phyloP scores from a whole-genome alignment of 2,113 vertebrate species.

The Eubucco bourcierii region DNA sequence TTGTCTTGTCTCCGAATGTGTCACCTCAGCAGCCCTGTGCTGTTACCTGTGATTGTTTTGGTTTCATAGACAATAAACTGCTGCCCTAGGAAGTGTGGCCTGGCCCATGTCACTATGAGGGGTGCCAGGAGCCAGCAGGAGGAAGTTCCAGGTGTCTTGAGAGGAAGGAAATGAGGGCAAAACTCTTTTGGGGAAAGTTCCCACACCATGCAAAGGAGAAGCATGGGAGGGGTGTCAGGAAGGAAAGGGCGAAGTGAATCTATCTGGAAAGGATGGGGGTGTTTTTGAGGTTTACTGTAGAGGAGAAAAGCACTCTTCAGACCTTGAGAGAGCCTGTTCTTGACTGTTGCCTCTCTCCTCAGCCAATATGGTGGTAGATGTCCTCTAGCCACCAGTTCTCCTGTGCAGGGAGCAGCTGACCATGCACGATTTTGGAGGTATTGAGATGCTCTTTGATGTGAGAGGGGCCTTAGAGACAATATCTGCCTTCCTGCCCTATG shows the following conservation, averaged over 20 bases:
- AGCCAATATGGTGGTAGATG: background rate
- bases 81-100: background rate
- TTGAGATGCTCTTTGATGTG: accelerated
- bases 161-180: background rate
- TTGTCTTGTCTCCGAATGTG: background rate
- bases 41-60: background rate
- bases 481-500: background rate
- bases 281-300: background rate
- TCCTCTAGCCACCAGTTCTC: background rate
- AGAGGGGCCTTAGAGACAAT: background rate
- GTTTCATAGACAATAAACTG: background rate
- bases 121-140: background rate
- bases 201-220: background rate
- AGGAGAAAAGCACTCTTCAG: background rate
- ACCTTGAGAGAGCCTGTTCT: background rate
- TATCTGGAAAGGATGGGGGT: background rate
- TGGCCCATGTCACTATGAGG: background rate
- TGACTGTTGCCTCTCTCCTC: background rate
- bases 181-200: background rate
- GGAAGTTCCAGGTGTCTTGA: constrained; percentile 12
- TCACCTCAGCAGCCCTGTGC: background rate
- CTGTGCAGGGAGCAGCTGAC: background rate
- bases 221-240: background rate
- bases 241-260: background rate
- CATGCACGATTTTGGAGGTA: background rate